A percentile compares a stretch with the other conserved stretches of the same genome.
These are phyloP conservation scores for Volucella zonaria DNA, from an alignment of 2,888 invertebrate species.

Conservation along the genomic window DNA sequence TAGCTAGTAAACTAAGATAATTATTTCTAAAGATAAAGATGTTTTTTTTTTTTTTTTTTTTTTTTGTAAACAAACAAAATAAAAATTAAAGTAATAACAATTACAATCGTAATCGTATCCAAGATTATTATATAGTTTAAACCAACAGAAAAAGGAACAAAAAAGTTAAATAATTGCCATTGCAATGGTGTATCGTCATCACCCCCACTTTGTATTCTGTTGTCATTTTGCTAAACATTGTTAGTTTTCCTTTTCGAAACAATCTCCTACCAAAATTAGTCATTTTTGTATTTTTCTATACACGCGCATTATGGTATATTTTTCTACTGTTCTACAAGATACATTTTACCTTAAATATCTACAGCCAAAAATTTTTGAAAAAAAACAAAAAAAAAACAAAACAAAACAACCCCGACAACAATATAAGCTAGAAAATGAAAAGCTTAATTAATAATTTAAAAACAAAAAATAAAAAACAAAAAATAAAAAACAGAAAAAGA, in stretches of 20 bases:
- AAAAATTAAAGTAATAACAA: constrained; percentile 35
- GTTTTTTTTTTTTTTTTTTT: constrained; percentile 19
- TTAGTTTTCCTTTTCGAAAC: constrained; percentile 17
- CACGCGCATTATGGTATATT: constrained; percentile 48
- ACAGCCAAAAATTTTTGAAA: constrained; percentile 56
- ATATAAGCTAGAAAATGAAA: constrained; percentile 13
- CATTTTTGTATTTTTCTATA: constrained; percentile 48
- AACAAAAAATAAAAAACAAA: constrained; percentile 1
- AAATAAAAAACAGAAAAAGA: not conserved
- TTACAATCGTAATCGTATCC: constrained; percentile 62
- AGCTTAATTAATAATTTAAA: constrained; percentile 4
- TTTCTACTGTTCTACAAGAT: constrained; percentile 60
- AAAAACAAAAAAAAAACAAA: constrained; percentile 37
- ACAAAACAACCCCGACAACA: constrained; percentile 28
- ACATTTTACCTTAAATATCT: constrained; percentile 16
- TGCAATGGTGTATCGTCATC: constrained; percentile 49
- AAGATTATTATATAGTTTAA: constrained; percentile 29
- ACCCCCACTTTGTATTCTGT: constrained; percentile 39
- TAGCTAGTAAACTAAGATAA: constrained; percentile 75
- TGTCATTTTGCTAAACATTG: constrained; percentile 27
- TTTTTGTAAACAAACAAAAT: too few species aligned
- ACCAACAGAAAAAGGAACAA: constrained; percentile 8
- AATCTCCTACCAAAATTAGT: constrained; percentile 31
- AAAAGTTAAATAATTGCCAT: constrained; percentile 42
- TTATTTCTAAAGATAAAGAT: constrained; percentile 38